Evolutionary conservation across 2,888 invertebrate genomes (phyloP).

Genomic region (Slavum lentiscoides): DNA sequence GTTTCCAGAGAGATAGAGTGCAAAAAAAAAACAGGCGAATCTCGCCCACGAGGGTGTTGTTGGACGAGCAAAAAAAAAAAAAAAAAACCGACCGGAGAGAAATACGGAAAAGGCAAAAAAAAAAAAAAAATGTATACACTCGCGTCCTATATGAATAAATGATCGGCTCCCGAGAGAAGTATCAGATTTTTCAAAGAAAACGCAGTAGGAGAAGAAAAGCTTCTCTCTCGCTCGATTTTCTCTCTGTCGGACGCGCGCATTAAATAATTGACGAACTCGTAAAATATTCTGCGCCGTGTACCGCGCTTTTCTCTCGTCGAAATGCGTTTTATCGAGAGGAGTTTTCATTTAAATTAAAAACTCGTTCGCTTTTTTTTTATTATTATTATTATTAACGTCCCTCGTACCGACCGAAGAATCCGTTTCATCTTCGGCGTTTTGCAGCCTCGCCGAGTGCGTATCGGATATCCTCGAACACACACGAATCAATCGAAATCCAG

Average conservation of each 20-base stretch:
- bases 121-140: neutral
- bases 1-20: neutral
- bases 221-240: constrained; percentile 10
- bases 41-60: constrained; percentile 46
- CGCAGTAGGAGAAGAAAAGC: neutral
- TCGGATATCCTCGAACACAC: too few species aligned
- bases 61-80: constrained; percentile 1
- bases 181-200: constrained; percentile 49
- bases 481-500: too few species aligned
- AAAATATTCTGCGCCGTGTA: constrained; percentile 35
- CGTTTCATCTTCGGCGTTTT: constrained; percentile 34
- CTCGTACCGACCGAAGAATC: constrained; percentile 31
- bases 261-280: constrained; percentile 51
- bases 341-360: constrained; percentile 52
- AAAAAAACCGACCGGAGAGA: neutral
- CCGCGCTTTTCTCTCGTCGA: neutral
- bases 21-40: neutral
- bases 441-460: too few species aligned
- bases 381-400: constrained; percentile 23
- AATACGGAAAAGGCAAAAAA: constrained; percentile 7
- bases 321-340: constrained; percentile 20
- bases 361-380: constrained; percentile 33
- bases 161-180: constrained; percentile 35
- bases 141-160: constrained; percentile 42
- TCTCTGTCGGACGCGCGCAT: constrained; percentile 24